Conservation (phyloP, 2,888 invertebrate genomes). For the Lycia hirtaria region DNA sequence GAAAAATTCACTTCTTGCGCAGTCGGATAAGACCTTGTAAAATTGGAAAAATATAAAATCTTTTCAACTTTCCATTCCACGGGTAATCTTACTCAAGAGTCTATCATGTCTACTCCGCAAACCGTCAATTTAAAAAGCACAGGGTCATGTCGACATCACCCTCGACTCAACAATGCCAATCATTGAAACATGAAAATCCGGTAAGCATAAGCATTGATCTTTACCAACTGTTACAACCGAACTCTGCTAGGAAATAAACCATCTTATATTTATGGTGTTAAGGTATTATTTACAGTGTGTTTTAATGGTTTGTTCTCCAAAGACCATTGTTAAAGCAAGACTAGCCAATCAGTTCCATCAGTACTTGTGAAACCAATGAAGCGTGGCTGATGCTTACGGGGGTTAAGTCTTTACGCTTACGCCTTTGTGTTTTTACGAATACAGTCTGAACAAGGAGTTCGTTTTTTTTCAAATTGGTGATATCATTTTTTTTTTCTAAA, state of each 20-base stretch:
- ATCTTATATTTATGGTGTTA: conserved; percentile 37
- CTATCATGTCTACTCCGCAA: conserved; percentile 7
- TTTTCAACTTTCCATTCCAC: too few species aligned
- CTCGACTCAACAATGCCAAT: conserved; percentile 77
- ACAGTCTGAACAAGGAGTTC: too few species aligned
- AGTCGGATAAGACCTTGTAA: too few species aligned
- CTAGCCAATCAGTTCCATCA: conserved; percentile 83
- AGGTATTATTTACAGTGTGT: conserved; percentile 38
- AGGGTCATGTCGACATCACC: conserved; percentile 32
- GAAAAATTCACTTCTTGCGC: too few species aligned
- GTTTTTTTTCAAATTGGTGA: too few species aligned
- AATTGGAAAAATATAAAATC: too few species aligned
- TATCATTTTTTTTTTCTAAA: too few species aligned
- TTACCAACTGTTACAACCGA: conserved; percentile 41
- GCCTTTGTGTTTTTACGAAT: conserved; percentile 78
- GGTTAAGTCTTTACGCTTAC: conserved; percentile 71
- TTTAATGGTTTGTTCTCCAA: conserved; percentile 40
- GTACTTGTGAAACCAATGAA: conserved; percentile 81
- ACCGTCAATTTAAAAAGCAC: conserved; percentile 6
- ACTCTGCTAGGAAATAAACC: conserved; percentile 31
- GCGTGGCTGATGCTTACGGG: conserved; percentile 74
- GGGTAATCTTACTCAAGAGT: not conserved
- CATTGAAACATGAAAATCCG: conserved; percentile 80
- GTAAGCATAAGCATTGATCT: conserved; percentile 75
- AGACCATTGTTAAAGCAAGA: conserved; percentile 74